Evolutionary conservation across 64 coral and sea anemone genomes (phyloP).

Genomic region (Montipora efflorescens): DNA sequence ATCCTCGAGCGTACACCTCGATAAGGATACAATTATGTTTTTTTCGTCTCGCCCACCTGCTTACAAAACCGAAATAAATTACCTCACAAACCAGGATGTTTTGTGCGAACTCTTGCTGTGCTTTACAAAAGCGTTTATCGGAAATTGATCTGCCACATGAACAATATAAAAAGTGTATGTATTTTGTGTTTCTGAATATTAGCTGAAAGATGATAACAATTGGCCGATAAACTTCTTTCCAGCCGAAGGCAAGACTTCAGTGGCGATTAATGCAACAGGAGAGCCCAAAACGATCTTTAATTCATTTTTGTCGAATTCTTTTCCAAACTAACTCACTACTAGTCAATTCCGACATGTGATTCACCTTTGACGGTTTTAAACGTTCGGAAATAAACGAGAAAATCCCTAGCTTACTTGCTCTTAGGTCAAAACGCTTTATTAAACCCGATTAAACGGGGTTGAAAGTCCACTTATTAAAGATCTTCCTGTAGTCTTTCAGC

Average conservation of each 20-base stretch:
- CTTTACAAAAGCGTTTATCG: slow-evolving; percentile 50
- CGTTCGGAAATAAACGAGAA: not conserved
- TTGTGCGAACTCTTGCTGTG: slow-evolving; percentile 24
- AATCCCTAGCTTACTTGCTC: not conserved
- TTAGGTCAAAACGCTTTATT: slow-evolving; percentile 27
- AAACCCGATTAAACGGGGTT: not conserved
- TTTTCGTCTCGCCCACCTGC: slow-evolving; percentile 38
- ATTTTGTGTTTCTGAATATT: slow-evolving; percentile 9
- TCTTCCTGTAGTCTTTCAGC: slow-evolving; percentile 23
- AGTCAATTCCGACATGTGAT: not conserved
- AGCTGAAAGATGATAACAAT: slow-evolving; percentile 30
- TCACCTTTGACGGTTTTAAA: not conserved
- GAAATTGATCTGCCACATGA: slow-evolving; percentile 49
- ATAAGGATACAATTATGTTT: slow-evolving; percentile 27
- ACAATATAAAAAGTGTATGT: slow-evolving; percentile 40
- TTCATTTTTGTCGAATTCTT: not conserved
- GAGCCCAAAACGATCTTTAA: not conserved
- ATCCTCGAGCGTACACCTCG: not conserved
- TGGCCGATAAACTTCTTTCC: not conserved
- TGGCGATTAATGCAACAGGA: not conserved
- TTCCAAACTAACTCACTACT: not conserved
- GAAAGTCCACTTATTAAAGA: not conserved
- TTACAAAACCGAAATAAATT: slow-evolving; percentile 3
- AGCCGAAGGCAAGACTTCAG: slow-evolving; percentile 32
- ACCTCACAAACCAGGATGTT: slow-evolving; percentile 17